Base-by-base conservation (phyloP, 30 jellyfish, hydroid and myxozoan genomes). In the Pseudorhiza aurosa region DNA sequence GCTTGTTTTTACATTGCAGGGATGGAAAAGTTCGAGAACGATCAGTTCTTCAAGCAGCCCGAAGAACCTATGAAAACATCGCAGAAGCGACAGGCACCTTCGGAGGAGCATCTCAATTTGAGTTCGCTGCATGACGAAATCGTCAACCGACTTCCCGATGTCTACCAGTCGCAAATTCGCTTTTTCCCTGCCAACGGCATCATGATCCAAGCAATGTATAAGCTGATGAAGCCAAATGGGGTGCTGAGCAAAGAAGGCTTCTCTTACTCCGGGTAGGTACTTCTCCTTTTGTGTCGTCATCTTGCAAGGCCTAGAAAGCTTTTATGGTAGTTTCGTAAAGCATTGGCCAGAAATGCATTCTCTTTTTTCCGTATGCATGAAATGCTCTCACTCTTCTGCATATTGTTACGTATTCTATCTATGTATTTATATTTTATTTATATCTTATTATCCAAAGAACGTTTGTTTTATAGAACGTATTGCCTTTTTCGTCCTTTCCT, bases 201-300 rank as follows among this genome's bases (percentile, higher is more conserved):
- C 46, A 58, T 63, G 65, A 46, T 77, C 19, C 89, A 77, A 45
- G 89, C 89, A 33, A 77, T 77, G 89, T 77, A 59, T 44, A 30
- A 18, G 2, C 36, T 77, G 32, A 45, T 77, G 72, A 77, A 50
- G 62, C 73, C 82, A 14, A 65, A 51, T 1, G 89, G 89, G 22
- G 89, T 77, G 29, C 58, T 77, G 8, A 15, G n/a, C 19, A 42
- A 77, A 30, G 89, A 77, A 36, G 89, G 89, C 26, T 77, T 77
- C 25, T 26, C 80, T 17, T 51, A 53, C 32, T 62, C 53, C 30
- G 89, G 89, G 89, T 77, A 45, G 21, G 89, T 51, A 12, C n/a
- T 3, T 4, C 55, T 42, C 55, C 17, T 9, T n/a, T n/a, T n/a
- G n/a, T n/a, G n/a, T n/a, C n/a, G n/a, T n/a, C n/a, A n/a, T n/a